Evolutionary conservation across 2,113 vertebrate species (phyloP), one percentile per base, ranked within the genome.

Genomic region (Platycercus adscitus): DNA sequence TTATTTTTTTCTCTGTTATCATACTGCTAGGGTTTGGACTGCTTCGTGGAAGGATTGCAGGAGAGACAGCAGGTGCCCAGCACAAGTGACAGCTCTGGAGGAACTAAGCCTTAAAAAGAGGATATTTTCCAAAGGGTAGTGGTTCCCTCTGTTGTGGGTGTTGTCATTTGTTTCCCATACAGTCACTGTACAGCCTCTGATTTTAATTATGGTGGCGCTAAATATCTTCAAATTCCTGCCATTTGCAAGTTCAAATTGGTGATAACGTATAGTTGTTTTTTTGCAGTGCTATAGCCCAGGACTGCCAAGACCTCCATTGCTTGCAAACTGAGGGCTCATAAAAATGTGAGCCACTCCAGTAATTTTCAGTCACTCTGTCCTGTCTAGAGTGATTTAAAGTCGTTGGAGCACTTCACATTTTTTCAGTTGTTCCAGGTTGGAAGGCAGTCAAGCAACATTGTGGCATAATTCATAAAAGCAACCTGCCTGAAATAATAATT

Each of bases 331-430:
- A 94, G 81, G 83, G 26, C 87, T 94, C 78, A 64, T 95, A 91
- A 93, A 94, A 94, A 93, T 91, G 84, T 63, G 79, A 91, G 39
- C 78, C 86, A 91, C 73, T 92, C 91, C 86, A 94, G 20, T 94
- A 66, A 95, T 95, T 96, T 92, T 93, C 92, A 93, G 88, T 95
- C 71, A 64, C 75, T 73, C 44, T 73, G 66, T 94, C 81, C 84
- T 82, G 77, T 50, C 69, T 35, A 53, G 64, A 58, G 43, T 91
- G 83, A 95, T 96, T 92, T 92, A 91, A 94, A 95, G 76, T 85
- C 86, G 55, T 81, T 96, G 86, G 73, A 95, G 78, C 17, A 4
- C 89, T 75, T 96, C 79, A 83, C 68, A 89, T 92, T 92, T 97
- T 95, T 87, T 91, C 63, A 68, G 87, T 92, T 83, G 91, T 91